These are phyloP conservation scores for Drosophila nasuta DNA, from an alignment of 1,140 invertebrate genomes.

Conservation along the genomic window DNA sequence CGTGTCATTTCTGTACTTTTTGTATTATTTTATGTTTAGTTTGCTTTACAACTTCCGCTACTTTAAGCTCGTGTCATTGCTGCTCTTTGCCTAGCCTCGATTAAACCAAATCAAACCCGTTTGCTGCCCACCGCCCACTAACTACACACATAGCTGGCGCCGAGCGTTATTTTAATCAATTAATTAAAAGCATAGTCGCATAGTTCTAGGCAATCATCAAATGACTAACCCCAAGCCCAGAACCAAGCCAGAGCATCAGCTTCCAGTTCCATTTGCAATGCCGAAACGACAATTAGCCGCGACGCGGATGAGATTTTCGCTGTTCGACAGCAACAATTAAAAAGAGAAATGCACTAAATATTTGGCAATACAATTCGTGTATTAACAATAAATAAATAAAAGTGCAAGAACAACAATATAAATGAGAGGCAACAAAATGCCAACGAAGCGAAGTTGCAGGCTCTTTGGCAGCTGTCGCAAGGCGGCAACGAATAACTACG, in stretches of 20 bases:
- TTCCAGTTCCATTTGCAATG: conserved; percentile 73
- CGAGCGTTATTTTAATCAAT: conserved; percentile 73
- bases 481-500: conserved; percentile 32
- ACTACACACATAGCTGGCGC: conserved; percentile 11
- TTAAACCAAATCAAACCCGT: conserved; percentile 35
- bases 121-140: conserved; percentile 19
- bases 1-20: too few species aligned
- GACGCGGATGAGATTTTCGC: conserved; percentile 30
- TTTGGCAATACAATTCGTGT: conserved; percentile 14
- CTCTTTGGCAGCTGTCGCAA: conserved; percentile 60
- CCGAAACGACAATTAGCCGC: conserved; percentile 75
- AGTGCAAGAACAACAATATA: not conserved
- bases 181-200: conserved; percentile 63
- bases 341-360: conserved; percentile 24
- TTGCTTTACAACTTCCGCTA: not conserved
- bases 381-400: conserved; percentile 23
- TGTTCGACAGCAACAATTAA: conserved; percentile 45
- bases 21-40: not conserved
- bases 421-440: conserved; percentile 37
- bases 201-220: conserved; percentile 48
- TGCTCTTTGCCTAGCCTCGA: not conserved
- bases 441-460: conserved; percentile 49
- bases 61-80: conserved; percentile 3
- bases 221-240: conserved; percentile 4
- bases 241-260: not conserved